Evolutionary conservation across 2,888 invertebrate species (phyloP).

Genomic region (Orthonevra nobilis): DNA sequence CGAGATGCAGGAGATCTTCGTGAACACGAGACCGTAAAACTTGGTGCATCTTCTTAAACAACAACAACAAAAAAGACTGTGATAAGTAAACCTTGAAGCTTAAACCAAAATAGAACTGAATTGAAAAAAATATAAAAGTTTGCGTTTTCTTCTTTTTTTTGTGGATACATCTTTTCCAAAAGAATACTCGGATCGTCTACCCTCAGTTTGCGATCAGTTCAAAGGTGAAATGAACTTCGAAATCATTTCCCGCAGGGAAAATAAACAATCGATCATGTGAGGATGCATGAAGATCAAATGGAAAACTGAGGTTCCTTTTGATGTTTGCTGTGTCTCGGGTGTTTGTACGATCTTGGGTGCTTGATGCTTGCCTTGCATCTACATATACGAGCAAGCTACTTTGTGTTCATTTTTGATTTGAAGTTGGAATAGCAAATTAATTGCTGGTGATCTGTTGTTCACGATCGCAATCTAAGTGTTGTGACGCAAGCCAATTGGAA

Average conservation of each 20-base stretch:
- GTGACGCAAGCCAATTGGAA: slow-evolving; percentile 53
- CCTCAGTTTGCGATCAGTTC: too few species aligned
- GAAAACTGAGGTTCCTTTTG: too few species aligned
- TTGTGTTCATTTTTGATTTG: slow-evolving; percentile 4
- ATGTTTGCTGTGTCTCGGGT: too few species aligned
- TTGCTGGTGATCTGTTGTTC: neutral
- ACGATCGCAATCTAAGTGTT: slow-evolving; percentile 9
- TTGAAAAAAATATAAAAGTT: too few species aligned
- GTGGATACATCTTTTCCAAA: too few species aligned
- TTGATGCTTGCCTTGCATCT: neutral
- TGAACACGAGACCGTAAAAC: slow-evolving; percentile 58
- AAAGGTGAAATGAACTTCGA: too few species aligned
- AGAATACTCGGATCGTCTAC: too few species aligned
- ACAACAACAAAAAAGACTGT: slow-evolving; percentile 35
- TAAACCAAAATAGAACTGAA: slow-evolving; percentile 6
- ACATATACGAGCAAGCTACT: neutral
- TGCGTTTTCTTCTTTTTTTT: neutral
- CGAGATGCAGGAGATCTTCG: slow-evolving; percentile 74
- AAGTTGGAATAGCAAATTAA: slow-evolving; percentile 13
- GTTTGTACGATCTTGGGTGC: too few species aligned
- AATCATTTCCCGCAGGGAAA: neutral
- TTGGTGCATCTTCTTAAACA: too few species aligned
- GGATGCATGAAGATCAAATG: neutral
- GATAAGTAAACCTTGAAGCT: slow-evolving; percentile 22
- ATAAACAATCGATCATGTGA: slow-evolving; percentile 8